Evolutionary conservation across 1,140 invertebrate species (phyloP).

Genomic region (Drosophila asahinai): DNA sequence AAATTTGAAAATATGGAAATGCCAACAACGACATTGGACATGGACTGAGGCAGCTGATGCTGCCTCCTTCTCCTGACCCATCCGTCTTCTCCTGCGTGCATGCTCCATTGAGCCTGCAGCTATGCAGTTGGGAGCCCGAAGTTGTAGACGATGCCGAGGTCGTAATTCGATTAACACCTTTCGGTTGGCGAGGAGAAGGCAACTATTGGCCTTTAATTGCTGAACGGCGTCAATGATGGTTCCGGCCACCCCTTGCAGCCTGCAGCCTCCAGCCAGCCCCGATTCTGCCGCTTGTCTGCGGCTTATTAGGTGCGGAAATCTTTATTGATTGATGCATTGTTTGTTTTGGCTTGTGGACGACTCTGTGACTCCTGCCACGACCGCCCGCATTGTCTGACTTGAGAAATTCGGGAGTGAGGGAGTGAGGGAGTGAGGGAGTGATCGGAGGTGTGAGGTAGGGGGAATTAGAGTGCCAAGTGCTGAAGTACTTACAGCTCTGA

Average conservation of each 20-base stretch:
- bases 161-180: conserved; percentile 83
- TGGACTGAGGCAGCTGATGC: conserved; percentile 45
- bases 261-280: background rate
- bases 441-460: background rate
- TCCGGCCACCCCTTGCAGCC: conserved; percentile 4
- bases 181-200: conserved; percentile 38
- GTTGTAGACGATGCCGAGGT: conserved; percentile 37
- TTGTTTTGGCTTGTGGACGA: conserved; percentile 69
- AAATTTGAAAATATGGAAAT: conserved; percentile 83
- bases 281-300: conserved; percentile 45
- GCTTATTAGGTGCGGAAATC: conserved; percentile 84
- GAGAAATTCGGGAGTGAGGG: background rate
- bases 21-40: conserved; percentile 44
- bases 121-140: conserved; percentile 13
- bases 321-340: conserved; percentile 83
- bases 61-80: background rate
- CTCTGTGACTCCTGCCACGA: conserved; percentile 35
- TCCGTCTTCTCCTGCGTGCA: conserved; percentile 2
- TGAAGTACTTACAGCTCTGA: conserved; percentile 49
- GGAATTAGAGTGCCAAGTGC: conserved; percentile 27
- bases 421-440: background rate
- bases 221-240: conserved; percentile 69
- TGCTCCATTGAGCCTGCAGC: conserved; percentile 46
- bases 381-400: conserved; percentile 62
- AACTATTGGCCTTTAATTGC: conserved; percentile 78